Conservation (phyloP, 2,113 vertebrate species). For the Tauraco erythrolophus region DNA sequence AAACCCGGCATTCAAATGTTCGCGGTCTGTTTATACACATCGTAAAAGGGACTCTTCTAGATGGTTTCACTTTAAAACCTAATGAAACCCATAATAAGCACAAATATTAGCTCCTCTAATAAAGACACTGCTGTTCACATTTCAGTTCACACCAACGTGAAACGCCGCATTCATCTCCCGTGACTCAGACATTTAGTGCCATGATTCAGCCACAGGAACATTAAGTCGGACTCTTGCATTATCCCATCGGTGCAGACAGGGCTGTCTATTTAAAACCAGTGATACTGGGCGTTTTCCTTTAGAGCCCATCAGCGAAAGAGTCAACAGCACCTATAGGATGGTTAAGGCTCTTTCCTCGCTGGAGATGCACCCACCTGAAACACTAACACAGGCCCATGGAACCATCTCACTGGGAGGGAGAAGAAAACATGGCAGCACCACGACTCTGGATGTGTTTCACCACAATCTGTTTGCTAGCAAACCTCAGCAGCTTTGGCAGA, state of each 20-base stretch:
- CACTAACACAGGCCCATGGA: fast-evolving
- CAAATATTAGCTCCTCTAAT: neutral
- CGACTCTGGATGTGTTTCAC: fast-evolving
- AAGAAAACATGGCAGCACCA: neutral
- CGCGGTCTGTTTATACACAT: neutral
- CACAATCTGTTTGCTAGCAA: neutral
- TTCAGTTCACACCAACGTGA: neutral
- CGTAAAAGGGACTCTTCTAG: neutral
- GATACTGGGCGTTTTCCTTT: neutral
- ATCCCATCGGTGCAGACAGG: neutral
- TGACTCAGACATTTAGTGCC: slow-evolving; percentile 38
- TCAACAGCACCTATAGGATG: neutral
- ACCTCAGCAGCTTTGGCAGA: neutral
- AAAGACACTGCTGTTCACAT: neutral
- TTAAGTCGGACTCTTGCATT: neutral
- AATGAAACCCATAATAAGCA: neutral
- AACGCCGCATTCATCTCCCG: neutral
- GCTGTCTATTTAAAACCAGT: neutral
- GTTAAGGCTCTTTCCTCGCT: neutral
- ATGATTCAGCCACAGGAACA: slow-evolving; percentile 46
- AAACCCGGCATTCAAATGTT: neutral
- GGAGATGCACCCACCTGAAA: neutral
- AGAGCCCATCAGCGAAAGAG: neutral
- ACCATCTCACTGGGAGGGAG: neutral
- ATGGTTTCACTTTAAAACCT: slow-evolving; percentile 1